These are phyloP conservation scores for Bettongia penicillata DNA, from an alignment of 2,113 vertebrate genomes.

Conservation along the genomic window DNA sequence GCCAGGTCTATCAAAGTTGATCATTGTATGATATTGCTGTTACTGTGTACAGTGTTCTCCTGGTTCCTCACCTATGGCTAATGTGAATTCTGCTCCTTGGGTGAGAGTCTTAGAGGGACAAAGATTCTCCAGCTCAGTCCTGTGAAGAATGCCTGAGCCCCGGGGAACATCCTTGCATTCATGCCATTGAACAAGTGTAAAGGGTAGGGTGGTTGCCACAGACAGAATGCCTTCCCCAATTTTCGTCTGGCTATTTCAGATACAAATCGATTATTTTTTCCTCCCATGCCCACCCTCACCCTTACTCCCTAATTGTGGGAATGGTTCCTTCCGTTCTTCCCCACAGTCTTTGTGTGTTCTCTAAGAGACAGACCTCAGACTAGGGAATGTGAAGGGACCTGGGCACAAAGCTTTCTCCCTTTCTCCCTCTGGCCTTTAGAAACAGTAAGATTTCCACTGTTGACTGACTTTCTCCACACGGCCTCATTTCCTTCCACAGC, in stretches of 20 bases:
- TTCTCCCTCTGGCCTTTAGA: neutral
- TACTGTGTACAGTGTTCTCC: no score
- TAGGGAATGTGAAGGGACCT: neutral
- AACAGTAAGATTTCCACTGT: constrained; percentile 16
- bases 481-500: constrained; percentile 56
- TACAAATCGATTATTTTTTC: neutral
- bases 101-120: neutral
- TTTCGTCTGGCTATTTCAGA: neutral
- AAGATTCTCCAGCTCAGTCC: neutral
- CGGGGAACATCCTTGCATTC: neutral
- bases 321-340: neutral
- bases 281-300: neutral
- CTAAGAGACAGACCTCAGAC: neutral
- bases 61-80: neutral
- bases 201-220: neutral
- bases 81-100: neutral
- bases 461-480: constrained; percentile 18
- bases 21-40: no score
- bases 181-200: neutral
- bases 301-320: neutral
- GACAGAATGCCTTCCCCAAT: neutral
- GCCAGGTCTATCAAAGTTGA: no score
- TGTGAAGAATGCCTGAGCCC: neutral
- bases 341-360: neutral
- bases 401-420: neutral